Evolutionary conservation across 1,140 invertebrate genomes (phyloP).

Genomic region (Spodoptera litura): DNA sequence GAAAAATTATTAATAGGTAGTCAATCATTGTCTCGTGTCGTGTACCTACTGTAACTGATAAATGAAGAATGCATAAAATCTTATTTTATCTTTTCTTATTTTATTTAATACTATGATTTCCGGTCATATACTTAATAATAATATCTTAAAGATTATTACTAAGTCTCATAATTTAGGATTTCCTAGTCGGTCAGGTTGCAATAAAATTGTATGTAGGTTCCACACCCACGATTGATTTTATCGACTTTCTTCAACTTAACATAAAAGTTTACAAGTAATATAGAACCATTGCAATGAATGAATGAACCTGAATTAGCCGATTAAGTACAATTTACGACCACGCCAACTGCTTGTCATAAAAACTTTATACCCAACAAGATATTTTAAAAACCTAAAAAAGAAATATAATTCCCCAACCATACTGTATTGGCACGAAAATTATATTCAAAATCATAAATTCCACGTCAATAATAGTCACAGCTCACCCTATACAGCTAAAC

Average conservation of each 20-base stretch:
- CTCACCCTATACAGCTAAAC: conserved; percentile 41
- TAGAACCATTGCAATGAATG: background rate
- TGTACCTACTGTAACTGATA: too few species aligned
- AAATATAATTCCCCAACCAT: background rate
- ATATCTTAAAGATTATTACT: too few species aligned
- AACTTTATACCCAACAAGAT: conserved; percentile 31
- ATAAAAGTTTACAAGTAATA: background rate
- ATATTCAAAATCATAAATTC: conserved; percentile 37
- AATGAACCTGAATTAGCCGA: conserved; percentile 36
- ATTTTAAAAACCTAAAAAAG: conserved; percentile 7
- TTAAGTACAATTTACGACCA: conserved; percentile 38
- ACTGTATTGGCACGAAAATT: conserved; percentile 18
- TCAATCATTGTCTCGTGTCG: too few species aligned
- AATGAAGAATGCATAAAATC: too few species aligned
- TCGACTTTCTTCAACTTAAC: background rate
- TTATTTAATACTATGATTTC: too few species aligned
- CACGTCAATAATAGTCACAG: conserved; percentile 36
- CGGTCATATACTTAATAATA: too few species aligned
- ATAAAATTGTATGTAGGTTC: background rate
- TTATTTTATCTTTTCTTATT: too few species aligned
- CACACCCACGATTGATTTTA: background rate
- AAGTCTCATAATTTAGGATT: too few species aligned
- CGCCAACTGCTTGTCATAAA: background rate
- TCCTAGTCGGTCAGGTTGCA: background rate
- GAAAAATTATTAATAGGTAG: too few species aligned